These are phyloP conservation scores for Notolabrus celidotus DNA, from an alignment of 2,797 vertebrate genomes.

Conservation along the genomic window DNA sequence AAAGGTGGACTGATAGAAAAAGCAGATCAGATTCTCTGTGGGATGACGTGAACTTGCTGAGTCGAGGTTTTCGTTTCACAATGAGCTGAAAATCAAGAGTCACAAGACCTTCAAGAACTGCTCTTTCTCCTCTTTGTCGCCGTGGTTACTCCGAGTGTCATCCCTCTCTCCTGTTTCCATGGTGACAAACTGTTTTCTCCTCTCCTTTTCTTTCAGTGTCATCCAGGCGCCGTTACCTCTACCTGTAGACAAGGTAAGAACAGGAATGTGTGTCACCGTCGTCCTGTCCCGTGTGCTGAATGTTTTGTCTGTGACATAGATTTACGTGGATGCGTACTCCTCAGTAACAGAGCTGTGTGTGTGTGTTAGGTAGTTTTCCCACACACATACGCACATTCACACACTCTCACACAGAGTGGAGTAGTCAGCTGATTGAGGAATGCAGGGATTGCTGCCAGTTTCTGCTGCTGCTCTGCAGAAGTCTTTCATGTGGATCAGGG, in stretches of 20 bases:
- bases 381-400: not conserved
- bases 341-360: not conserved
- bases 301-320: not conserved
- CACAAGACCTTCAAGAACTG: slow-evolving; percentile 38
- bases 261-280: not conserved
- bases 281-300: slow-evolving; percentile 3
- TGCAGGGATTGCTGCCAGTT: slow-evolving; percentile 50
- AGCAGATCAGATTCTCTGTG: no score
- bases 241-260: slow-evolving; percentile 98
- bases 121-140: slow-evolving; percentile 36
- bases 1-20: no score
- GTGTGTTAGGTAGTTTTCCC: slow-evolving; percentile 7
- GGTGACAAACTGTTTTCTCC: slow-evolving; percentile 62
- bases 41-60: not conserved
- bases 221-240: slow-evolving; percentile 96
- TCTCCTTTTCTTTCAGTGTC: slow-evolving; percentile 87
- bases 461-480: slow-evolving; percentile 29
- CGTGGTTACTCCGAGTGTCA: slow-evolving; percentile 55
- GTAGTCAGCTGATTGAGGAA: slow-evolving; percentile 68
- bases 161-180: slow-evolving; percentile 67
- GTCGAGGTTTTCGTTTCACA: slow-evolving; percentile 6
- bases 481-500: slow-evolving; percentile 25
- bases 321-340: not conserved
- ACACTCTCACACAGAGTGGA: slow-evolving; percentile 16
- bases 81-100: not conserved